These are phyloP conservation scores for Gavialis gangeticus DNA, from an alignment of 2,113 vertebrate species.

Conservation along the genomic window DNA sequence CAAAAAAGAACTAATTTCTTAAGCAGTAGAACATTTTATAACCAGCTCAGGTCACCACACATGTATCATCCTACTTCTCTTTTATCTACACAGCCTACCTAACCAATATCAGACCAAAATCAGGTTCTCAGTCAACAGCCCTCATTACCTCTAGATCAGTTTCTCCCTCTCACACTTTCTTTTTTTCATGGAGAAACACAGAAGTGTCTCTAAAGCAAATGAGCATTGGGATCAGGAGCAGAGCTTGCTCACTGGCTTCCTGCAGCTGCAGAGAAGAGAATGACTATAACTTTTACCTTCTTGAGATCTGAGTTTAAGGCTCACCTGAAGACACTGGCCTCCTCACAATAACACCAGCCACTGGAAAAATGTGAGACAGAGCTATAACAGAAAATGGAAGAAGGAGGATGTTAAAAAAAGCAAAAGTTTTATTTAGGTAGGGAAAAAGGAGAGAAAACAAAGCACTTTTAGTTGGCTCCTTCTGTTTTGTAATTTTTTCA, in stretches of 20 bases:
- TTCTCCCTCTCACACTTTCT: not conserved
- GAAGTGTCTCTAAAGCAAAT: not conserved
- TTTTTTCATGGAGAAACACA: not conserved
- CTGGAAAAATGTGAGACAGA: not conserved
- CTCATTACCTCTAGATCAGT: not conserved
- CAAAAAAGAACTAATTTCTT: not conserved
- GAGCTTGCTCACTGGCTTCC: not conserved
- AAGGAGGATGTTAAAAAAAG: not conserved
- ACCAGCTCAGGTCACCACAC: not conserved
- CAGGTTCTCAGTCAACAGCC: not conserved
- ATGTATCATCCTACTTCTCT: not conserved
- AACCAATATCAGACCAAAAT: not conserved
- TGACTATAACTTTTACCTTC: not conserved
- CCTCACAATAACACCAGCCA: not conserved
- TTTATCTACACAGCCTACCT: not conserved
- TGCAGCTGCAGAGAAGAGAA: not conserved
- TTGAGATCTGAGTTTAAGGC: not conserved
- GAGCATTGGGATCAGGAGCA: not conserved
- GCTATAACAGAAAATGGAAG: not conserved
- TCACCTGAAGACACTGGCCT: not conserved
- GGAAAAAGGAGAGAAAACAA: not conserved
- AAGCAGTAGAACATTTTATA: not conserved
- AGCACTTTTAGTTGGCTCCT: not conserved
- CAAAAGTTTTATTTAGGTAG: not conserved
- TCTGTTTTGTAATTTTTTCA: not conserved